Conservation (phyloP, 1,140 invertebrate genomes). For the Maconellicoccus hirsutus region DNA sequence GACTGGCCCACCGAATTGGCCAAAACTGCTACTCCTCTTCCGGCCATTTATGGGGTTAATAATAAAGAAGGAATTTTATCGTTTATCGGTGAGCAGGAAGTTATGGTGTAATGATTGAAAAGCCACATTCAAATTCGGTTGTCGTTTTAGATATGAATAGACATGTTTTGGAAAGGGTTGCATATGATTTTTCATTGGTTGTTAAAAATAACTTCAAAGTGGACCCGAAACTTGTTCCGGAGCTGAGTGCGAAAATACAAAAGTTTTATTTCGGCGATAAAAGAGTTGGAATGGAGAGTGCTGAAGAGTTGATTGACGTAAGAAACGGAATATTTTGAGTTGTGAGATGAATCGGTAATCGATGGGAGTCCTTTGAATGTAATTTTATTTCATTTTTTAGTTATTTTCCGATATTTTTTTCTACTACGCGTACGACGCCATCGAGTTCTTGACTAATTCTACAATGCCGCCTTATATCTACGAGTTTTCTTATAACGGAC, state of each 20-base stretch:
- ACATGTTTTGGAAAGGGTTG: too few species aligned
- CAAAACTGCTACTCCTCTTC: constrained; percentile 7
- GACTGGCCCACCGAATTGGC: not conserved
- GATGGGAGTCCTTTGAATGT: not conserved
- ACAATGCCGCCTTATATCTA: not conserved
- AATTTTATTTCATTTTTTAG: not conserved
- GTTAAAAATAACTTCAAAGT: not conserved
- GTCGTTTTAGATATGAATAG: too few species aligned
- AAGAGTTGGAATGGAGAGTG: not conserved
- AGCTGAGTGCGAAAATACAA: not conserved
- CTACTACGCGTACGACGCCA: not conserved
- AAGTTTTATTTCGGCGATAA: not conserved
- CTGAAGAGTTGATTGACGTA: not conserved
- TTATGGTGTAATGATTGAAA: too few species aligned
- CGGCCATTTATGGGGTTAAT: not conserved
- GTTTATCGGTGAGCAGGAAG: not conserved
- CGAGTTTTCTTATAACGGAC: not conserved
- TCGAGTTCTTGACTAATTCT: constrained; percentile 1
- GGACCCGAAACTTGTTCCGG: not conserved
- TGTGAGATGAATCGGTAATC: not conserved
- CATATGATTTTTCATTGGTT: not conserved
- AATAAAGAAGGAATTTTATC: not conserved
- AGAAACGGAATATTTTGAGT: not conserved
- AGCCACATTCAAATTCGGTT: too few species aligned
- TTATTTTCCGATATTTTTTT: not conserved